Conservation (phyloP, 2,113 vertebrate species). For the Pleuronectes platessa region DNA sequence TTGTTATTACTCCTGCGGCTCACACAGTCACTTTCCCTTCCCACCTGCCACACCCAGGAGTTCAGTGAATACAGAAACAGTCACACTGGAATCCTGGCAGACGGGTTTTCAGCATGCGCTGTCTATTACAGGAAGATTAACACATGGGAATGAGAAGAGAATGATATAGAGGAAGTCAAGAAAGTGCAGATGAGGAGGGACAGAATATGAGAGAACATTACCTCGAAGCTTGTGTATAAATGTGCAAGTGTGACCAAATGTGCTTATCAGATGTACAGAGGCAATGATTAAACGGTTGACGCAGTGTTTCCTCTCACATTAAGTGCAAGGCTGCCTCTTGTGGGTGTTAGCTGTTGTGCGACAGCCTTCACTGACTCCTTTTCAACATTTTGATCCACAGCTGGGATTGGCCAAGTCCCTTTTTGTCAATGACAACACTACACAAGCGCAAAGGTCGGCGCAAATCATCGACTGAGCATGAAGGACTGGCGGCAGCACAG, state of each 20-base stretch:
- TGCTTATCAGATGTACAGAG: too few species aligned
- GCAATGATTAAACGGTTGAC: too few species aligned
- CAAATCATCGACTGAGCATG: conserved; percentile 49
- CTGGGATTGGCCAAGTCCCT: conserved; percentile 84
- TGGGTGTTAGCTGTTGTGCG: neutral
- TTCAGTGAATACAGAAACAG: conserved; percentile 45
- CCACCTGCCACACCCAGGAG: conserved; percentile 53
- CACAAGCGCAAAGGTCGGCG: conserved; percentile 13
- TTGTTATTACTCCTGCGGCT: conserved; percentile 29
- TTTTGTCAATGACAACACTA: conserved; percentile 74
- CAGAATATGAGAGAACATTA: neutral
- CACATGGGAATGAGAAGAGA: neutral
- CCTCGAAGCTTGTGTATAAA: neutral
- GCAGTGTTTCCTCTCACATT: too few species aligned
- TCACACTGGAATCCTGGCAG: conserved; percentile 68
- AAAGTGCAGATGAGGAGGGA: neutral
- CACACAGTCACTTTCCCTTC: conserved; percentile 54
- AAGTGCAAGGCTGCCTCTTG: neutral
- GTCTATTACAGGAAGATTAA: conserved; percentile 10
- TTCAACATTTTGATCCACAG: conserved; percentile 73
- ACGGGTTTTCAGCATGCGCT: conserved; percentile 58
- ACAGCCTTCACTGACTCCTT: conserved; percentile 17
- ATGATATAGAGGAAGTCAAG: neutral
- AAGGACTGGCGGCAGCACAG: neutral
- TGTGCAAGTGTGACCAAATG: neutral